phyloP scores from a whole-genome alignment of 2,797 vertebrate species.

The Myripristis jacobus region DNA sequence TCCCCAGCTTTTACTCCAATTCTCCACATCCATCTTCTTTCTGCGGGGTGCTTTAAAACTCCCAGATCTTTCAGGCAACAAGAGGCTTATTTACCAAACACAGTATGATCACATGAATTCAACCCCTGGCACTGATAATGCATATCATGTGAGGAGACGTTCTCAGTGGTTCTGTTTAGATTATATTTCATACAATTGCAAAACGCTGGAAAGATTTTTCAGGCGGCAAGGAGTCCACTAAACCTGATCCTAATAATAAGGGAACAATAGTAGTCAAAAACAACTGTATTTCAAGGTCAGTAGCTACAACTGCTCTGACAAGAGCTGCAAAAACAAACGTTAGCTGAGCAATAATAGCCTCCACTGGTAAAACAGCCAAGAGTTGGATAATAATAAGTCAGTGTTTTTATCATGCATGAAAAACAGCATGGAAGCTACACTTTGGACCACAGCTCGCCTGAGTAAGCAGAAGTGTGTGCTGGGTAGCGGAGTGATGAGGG shows the following conservation, averaged over 20 bases:
- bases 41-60: conserved; percentile 25
- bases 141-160: not conserved
- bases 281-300: conserved; percentile 1
- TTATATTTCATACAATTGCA: conserved; percentile 4
- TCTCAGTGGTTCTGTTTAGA: conserved; percentile 16
- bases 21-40: conserved; percentile 52
- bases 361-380: conserved; percentile 39
- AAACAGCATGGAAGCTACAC: conserved; percentile 45
- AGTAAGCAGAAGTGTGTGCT: conserved; percentile 59
- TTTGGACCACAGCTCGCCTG: conserved; percentile 57
- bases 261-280: not conserved
- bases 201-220: not conserved
- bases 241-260: not conserved
- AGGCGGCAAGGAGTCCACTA: not conserved
- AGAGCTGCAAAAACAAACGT: conserved; percentile 25
- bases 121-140: conserved; percentile 24
- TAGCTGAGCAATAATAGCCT: conserved; percentile 37
- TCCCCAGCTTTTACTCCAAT: conserved; percentile 21
- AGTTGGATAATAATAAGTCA: conserved; percentile 33
- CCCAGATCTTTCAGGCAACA: conserved; percentile 18
- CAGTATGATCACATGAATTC: conserved; percentile 14
- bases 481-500: conserved; percentile 49
- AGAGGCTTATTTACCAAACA: conserved; percentile 29
- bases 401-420: conserved; percentile 48
- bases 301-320: not conserved